These are phyloP conservation scores for Hemiprocne comata DNA, from an alignment of 2,113 vertebrate species.

Conservation along the genomic window DNA sequence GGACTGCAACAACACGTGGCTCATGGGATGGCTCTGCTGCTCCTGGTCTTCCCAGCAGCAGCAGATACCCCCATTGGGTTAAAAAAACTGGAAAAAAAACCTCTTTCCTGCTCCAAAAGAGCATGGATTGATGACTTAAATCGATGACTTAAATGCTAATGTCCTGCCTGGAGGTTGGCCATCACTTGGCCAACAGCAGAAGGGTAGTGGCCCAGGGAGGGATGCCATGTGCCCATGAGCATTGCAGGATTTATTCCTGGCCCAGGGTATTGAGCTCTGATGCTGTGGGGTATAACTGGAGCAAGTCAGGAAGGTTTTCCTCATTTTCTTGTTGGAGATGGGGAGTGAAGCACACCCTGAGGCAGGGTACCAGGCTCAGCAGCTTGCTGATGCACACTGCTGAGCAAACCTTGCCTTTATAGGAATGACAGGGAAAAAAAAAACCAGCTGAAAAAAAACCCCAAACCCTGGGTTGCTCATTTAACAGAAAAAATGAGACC, in stretches of 20 bases:
- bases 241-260: neutral
- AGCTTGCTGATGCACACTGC: rapidly evolving
- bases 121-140: neutral
- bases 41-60: neutral
- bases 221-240: neutral
- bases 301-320: neutral
- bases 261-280: neutral
- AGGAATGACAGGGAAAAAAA: neutral
- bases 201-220: neutral
- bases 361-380: rapidly evolving
- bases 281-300: neutral
- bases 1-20: conserved; percentile 69
- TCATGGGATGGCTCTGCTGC: neutral
- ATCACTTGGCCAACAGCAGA: neutral
- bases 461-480: neutral
- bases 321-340: neutral
- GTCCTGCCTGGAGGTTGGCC: neutral
- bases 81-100: rapidly evolving
- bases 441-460: neutral
- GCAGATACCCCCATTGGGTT: neutral
- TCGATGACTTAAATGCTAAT: neutral
- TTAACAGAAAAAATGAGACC: neutral
- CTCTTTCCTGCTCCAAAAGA: neutral
- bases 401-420: neutral
- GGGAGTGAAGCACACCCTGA: neutral